Base-by-base conservation (phyloP, 1,140 invertebrate species). In the Euura saliciscinereae region DNA sequence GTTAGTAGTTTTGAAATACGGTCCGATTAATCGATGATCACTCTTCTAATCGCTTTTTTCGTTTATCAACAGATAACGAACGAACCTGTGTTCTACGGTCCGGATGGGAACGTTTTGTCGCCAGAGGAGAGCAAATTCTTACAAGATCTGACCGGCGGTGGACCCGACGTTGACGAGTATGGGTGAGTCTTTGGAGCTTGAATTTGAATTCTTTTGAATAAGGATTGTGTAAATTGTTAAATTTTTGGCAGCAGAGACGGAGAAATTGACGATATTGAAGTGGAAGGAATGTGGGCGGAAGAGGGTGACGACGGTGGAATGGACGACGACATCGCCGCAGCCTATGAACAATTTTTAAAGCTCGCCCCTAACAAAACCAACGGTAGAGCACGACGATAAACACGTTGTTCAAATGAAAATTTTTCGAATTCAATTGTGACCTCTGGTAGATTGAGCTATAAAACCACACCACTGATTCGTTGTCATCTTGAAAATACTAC, bases 61-160 rank as follows among this genome's bases (percentile, higher is more conserved):
- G 10, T 51, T 70, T 5, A 46, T 3, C 69, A 69, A 64, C 76
- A 83, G 44, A 70, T 77, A 0, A 66, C 77, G 0, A 75, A 87
- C 44, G 84, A 84, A 8, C 82, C 85, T 0, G 83, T 88, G 4
- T 82, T 86, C 46, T 87, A 87, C 13, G 86, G 86, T 2, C 87
- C 87, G 2, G 87, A 88, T 64, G 87, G 87, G 43, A 76, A 83
- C 43, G 76, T 87, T 46, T 74, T 88, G 6, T 83, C 86, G 0
- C 79, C 83, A 2, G 87, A 88, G 64, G 86, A 88, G 71, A 84
- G 82, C 43, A 77, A 79, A 67, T 88, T 88, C 72, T 76, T 88
- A 3, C 82, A 86, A 44, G 78, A 79, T 64, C 59, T 59, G 13
- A 59, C 51, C 51, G 51, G 51, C 8, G 51, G 13, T n/a, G 13